These are phyloP conservation scores for Branchinecta lindahli DNA, from an alignment of 1,140 invertebrate species.

Conservation along the genomic window DNA sequence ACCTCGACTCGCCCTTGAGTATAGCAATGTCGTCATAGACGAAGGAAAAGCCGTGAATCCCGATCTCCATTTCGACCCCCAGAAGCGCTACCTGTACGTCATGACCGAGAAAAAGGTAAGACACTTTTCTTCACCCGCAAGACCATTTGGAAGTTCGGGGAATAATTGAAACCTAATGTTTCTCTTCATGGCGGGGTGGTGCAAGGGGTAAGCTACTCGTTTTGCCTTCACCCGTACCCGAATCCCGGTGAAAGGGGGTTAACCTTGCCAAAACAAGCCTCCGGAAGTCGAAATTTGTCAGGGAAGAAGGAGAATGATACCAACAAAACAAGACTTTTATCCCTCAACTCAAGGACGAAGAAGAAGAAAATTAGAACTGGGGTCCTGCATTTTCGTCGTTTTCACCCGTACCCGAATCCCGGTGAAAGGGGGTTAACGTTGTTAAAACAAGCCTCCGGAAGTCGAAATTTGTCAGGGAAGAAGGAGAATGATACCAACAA, in stretches of 20 bases:
- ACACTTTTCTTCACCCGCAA: background rate
- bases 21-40: constrained; percentile 72
- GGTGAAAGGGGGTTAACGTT: background rate
- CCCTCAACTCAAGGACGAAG: no score
- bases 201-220: background rate
- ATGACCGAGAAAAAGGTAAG: constrained; percentile 72
- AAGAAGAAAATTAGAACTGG: no score
- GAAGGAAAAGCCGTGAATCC: constrained; percentile 60
- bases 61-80: constrained; percentile 73
- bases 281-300: no score
- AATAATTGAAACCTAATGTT: background rate
- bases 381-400: no score
- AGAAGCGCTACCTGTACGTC: constrained; percentile 78
- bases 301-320: no score
- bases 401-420: background rate
- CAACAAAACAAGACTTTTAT: no score
- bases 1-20: constrained; percentile 50
- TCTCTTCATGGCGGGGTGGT: background rate
- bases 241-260: background rate
- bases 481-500: no score
- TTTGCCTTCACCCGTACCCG: background rate
- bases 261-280: no score
- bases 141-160: background rate
- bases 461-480: no score
- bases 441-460: no score